Conservation (phyloP, 2,797 vertebrate genomes). For the Diplodus sargus region DNA sequence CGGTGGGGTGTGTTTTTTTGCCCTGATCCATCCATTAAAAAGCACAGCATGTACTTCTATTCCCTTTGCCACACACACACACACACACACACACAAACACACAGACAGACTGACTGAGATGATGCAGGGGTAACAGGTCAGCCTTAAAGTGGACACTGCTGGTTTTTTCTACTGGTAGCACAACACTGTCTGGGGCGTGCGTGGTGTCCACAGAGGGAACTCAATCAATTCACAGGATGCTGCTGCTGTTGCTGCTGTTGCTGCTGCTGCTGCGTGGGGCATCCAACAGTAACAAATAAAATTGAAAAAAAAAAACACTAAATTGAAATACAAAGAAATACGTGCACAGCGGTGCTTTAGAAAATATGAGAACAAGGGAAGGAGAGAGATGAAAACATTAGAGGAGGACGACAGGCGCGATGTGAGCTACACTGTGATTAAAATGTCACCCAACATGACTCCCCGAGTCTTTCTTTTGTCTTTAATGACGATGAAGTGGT, state of each 20-base stretch:
- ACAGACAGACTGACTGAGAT: conserved; percentile 27
- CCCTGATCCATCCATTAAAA: conserved; percentile 57
- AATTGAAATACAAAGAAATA: conserved; percentile 19
- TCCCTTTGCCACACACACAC: conserved; percentile 26
- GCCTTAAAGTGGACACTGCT: conserved; percentile 53
- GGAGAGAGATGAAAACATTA: conserved; percentile 10
- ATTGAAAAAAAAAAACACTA: neutral
- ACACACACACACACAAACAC: conserved; percentile 42
- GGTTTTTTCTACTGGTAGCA: conserved; percentile 31
- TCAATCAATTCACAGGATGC: conserved; percentile 30
- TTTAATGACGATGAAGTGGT: conserved; percentile 32
- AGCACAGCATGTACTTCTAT: conserved; percentile 37
- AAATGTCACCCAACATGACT: conserved; percentile 37
- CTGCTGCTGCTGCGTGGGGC: neutral
- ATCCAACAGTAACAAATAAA: conserved; percentile 14
- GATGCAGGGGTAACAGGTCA: conserved; percentile 53
- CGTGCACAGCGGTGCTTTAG: neutral
- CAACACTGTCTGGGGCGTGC: conserved; percentile 22
- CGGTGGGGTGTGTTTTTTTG: conserved; percentile 29
- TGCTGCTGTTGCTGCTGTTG: no score
- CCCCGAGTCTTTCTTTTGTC: conserved; percentile 5
- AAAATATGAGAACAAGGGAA: conserved; percentile 11
- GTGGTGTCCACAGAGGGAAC: conserved; percentile 12
- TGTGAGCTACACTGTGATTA: conserved; percentile 36
- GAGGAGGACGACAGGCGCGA: conserved; percentile 2